Base-by-base conservation (phyloP, 2,113 vertebrate species). In the Panurus biarmicus region DNA sequence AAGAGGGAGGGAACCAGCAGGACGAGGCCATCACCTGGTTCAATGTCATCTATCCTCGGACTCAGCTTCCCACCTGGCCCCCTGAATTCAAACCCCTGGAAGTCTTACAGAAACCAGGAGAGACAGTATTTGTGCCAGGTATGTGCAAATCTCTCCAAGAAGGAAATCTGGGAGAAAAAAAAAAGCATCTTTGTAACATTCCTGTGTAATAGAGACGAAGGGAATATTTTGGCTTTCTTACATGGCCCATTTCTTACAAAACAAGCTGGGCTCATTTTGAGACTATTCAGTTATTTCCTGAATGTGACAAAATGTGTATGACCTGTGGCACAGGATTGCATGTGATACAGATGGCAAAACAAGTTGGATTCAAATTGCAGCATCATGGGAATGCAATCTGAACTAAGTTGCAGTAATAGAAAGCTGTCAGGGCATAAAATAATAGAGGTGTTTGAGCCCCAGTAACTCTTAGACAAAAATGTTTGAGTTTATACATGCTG, bases 11-110 rank as follows among this genome's bases (percentile, higher is more conserved):
- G 16, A 99, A 98, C 96, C 99, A 99, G 97, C 99, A 99, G 97
- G 99, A 99, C 5, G 99, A 99, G 95, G 99, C 99, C 12, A 99
- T 99, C 95, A 99, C 99, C 74, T 99, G 99, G 99, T 99, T 99
- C 97, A 99, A 85, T 6, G 97, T 99, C 85, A 98, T 99, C 45
- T 99, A 99, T 15, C 99, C 99, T 8, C 98, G 99, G 29, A 99
- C 99, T 0, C 99, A 99, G 97, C 98, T 98, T 54, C 97, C 98
- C 14, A 98, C 97, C 62, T 99, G 99, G 99, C 99, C 99, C 2
- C 97, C 98, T 0, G 99, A 99, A 82, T 99, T 99, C 97, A 98
- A 97, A 38, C 99, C 99, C 12, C 92, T 99, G 96, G 99, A 99
- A 97, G 98, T 99, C 95, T 96, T 99, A 48, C 99, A 99, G 72